phyloP scores from a whole-genome alignment of 2,113 vertebrate genomes.

The Okapia johnstoni region DNA sequence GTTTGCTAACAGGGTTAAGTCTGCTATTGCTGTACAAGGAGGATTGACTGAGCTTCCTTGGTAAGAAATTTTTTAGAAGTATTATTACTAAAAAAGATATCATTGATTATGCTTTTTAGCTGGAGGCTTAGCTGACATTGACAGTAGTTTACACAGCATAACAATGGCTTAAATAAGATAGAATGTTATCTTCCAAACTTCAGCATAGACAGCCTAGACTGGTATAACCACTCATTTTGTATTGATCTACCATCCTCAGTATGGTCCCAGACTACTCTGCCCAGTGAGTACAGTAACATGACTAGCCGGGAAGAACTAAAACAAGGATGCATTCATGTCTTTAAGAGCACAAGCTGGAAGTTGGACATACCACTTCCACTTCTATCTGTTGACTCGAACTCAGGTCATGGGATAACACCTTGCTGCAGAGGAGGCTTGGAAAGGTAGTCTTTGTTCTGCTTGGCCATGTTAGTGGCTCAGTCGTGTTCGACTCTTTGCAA shows the following conservation, averaged over 20 bases:
- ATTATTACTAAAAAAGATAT: background rate
- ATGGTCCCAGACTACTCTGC: background rate
- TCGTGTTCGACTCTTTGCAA: background rate
- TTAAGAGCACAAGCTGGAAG: background rate
- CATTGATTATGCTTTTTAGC: background rate
- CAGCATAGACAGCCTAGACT: background rate
- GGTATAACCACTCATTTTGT: background rate
- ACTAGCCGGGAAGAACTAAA: background rate
- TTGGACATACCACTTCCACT: background rate
- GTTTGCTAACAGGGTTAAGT: slow-evolving; percentile 95
- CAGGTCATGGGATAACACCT: background rate
- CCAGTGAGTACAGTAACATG: background rate
- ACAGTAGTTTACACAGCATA: background rate
- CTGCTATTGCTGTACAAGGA: slow-evolving; percentile 91
- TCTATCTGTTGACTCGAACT: background rate
- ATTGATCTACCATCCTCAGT: background rate
- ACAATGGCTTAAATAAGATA: background rate
- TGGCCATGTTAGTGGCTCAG: background rate
- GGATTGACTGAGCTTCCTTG: slow-evolving; percentile 93
- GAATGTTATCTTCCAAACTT: background rate
- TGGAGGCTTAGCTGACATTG: background rate
- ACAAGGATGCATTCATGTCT: background rate
- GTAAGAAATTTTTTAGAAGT: slow-evolving; percentile 79
- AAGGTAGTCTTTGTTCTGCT: background rate
- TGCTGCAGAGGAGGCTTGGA: background rate